A percentile compares a stretch with the other conserved stretches of the same genome.
phyloP scores from a whole-genome alignment of 2,888 invertebrate genomes.

The Hypena proboscidalis region DNA sequence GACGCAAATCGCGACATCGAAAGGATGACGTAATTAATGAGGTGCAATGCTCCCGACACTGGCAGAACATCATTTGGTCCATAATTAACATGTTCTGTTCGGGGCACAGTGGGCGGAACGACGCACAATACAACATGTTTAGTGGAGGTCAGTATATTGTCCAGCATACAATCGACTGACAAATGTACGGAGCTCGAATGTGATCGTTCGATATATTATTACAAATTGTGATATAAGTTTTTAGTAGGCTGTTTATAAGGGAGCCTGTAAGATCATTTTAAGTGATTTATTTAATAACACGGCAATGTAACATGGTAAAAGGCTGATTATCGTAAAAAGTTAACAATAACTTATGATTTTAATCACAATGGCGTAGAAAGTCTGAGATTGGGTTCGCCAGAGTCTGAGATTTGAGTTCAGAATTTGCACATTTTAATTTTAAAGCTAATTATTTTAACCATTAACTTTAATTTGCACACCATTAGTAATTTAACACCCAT shows the following conservation, averaged over 20 bases:
- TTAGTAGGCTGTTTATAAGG: neutral
- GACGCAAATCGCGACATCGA: conserved; percentile 47
- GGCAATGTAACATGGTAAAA: too few relatives aligned
- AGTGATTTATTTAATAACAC: neutral
- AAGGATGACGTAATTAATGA: conserved; percentile 61
- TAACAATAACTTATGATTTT: too few relatives aligned
- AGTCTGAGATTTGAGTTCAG: too few relatives aligned
- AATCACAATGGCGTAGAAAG: too few relatives aligned
- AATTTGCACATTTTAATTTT: too few relatives aligned
- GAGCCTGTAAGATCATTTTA: neutral
- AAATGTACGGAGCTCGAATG: conserved; percentile 45
- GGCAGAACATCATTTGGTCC: conserved; percentile 55
- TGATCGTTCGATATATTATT: conserved; percentile 31
- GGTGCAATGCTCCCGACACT: conserved; percentile 60
- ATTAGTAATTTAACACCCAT: too few relatives aligned
- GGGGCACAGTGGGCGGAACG: conserved; percentile 38
- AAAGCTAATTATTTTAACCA: too few relatives aligned
- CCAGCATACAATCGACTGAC: conserved; percentile 57
- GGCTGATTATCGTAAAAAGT: too few relatives aligned
- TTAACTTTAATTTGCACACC: too few relatives aligned
- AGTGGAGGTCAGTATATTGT: conserved; percentile 49
- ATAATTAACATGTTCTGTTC: conserved; percentile 70
- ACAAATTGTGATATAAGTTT: conserved; percentile 29
- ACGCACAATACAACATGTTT: conserved; percentile 53
- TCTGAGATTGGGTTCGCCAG: too few relatives aligned